Conservation (phyloP, 2,797 vertebrate genomes). For the Dryobates pubescens region DNA sequence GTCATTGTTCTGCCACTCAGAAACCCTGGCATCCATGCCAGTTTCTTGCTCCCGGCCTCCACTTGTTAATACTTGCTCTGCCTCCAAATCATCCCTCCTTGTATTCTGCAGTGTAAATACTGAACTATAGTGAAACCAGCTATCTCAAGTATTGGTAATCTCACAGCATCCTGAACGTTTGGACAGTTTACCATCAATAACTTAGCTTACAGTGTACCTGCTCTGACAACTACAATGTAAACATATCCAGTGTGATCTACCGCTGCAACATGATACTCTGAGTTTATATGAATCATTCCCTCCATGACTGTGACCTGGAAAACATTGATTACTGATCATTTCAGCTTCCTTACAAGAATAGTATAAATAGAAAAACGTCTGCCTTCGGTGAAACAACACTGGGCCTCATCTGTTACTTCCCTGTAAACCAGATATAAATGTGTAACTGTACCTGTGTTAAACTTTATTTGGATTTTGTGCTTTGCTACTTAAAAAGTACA, state of each 20-base stretch:
- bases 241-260: neutral
- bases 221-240: constrained; percentile 24
- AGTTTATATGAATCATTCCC: neutral
- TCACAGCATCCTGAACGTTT: neutral
- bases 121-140: neutral
- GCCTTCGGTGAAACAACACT: neutral
- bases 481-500: neutral
- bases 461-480: neutral
- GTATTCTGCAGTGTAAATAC: neutral
- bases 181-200: neutral
- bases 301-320: neutral
- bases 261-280: neutral
- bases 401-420: neutral
- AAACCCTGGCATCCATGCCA: neutral
- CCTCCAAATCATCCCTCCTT: neutral
- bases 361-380: neutral
- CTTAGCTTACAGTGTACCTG: neutral
- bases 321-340: neutral
- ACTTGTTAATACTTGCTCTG: neutral
- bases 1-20: neutral
- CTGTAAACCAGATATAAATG: neutral
- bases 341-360: constrained; percentile 5
- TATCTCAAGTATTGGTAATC: neutral
- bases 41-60: neutral
- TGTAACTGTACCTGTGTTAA: neutral